Conservation (phyloP, 2,888 invertebrate species). For the Rhimphoctona megacephalus region DNA sequence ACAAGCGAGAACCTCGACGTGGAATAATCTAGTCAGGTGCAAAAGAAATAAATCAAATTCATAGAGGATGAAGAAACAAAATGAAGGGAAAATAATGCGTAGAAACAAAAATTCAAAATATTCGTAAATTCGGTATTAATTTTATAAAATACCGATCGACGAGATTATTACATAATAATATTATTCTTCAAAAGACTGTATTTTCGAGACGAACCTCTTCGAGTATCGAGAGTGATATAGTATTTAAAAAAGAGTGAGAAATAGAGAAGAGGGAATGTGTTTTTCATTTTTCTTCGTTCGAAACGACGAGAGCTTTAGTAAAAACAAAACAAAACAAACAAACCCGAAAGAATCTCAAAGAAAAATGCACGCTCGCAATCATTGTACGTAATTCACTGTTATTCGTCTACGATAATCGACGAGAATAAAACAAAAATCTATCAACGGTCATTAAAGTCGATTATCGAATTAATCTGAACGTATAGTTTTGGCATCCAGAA, state of each 20-base stretch:
- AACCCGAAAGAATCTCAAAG: neutral
- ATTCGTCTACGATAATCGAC: slow-evolving; percentile 52
- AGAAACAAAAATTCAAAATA: slow-evolving; percentile 17
- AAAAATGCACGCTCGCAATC: slow-evolving; percentile 55
- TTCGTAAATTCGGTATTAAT: slow-evolving; percentile 15
- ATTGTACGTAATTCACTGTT: slow-evolving; percentile 66
- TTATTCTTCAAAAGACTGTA: slow-evolving; percentile 71
- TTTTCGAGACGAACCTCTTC: slow-evolving; percentile 68
- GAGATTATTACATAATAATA: slow-evolving; percentile 43
- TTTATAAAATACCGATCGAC: slow-evolving; percentile 47
- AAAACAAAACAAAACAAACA: neutral
- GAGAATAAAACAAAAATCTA: neutral
- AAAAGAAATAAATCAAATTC: slow-evolving; percentile 57
- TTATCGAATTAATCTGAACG: slow-evolving; percentile 47
- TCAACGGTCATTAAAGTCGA: neutral
- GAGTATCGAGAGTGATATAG: slow-evolving; percentile 46
- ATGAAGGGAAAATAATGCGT: slow-evolving; percentile 15
- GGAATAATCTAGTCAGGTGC: slow-evolving; percentile 59
- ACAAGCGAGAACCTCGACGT: neutral
- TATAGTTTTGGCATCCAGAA: slow-evolving; percentile 21
- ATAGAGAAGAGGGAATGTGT: slow-evolving; percentile 34
- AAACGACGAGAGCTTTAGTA: slow-evolving; percentile 10
- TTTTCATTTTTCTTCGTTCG: slow-evolving; percentile 36
- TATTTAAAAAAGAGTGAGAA: slow-evolving; percentile 32
- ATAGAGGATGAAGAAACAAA: slow-evolving; percentile 39